A percentile compares a stretch with the other conserved stretches of the same genome.
Evolutionary conservation across 1,140 invertebrate genomes (phyloP).

Genomic region (Caerostris extrusa): DNA sequence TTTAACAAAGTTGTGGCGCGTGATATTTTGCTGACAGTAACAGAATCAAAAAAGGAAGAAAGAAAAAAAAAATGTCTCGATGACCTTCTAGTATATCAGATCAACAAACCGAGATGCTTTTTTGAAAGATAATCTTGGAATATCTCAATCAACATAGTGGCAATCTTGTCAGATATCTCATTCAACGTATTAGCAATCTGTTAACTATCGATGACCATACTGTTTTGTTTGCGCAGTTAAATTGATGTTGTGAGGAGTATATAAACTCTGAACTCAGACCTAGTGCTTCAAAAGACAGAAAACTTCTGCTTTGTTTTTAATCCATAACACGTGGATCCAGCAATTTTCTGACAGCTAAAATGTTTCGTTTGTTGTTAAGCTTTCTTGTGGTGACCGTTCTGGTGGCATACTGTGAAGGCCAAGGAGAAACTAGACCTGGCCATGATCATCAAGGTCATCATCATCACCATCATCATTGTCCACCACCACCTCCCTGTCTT

Average conservation of each 20-base stretch:
- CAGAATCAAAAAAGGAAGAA: background rate
- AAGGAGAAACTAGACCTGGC: background rate
- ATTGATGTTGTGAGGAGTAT: background rate
- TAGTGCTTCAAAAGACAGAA: background rate
- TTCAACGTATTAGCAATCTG: background rate
- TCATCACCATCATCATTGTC: conserved; percentile 5
- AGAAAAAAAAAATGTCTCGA: background rate
- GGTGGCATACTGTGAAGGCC: background rate
- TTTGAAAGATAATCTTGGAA: background rate
- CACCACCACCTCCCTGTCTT: background rate
- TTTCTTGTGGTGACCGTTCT: background rate
- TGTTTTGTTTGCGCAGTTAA: background rate
- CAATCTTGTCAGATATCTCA: background rate
- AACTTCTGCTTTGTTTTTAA: no score
- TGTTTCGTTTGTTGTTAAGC: background rate
- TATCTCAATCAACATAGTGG: no score
- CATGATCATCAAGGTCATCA: background rate
- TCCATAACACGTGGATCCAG: background rate
- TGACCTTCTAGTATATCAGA: background rate
- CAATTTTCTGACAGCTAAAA: background rate
- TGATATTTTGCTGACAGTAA: background rate
- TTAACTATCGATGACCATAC: background rate
- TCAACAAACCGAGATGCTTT: background rate
- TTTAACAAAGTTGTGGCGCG: background rate
- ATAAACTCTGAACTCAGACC: background rate